Evolutionary conservation across 2,797 vertebrate species (phyloP), one percentile per base, ranked within the genome.

Genomic region (Allobates femoralis): DNA sequence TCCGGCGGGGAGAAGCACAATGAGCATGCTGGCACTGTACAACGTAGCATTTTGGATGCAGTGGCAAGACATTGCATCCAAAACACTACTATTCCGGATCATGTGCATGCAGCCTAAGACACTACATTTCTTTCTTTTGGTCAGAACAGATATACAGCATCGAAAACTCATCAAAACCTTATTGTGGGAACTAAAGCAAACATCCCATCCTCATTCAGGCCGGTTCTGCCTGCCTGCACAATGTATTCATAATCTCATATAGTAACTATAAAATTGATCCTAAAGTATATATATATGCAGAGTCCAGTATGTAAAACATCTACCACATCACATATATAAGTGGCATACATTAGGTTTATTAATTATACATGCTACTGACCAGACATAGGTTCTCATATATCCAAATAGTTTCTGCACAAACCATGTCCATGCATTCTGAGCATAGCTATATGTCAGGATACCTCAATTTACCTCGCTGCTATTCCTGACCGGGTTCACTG

Each of bases 371-470:
- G 41, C 50, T 74, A 6, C 71, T 26, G 41, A 1, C 71, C 71
- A 74, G 71, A 50, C 41, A 7, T 23, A 16, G 71, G 37, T 50
- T 50, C 81, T 75, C 81, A 83, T 62, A 50, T 83, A 46, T 83
- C 67, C 16, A 51, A 18, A 56, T 60, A 41, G 55, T 75, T 58
- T 75, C 82, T 76, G 28, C 37, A 50, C 56, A 77, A 64, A 64
- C 28, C 82, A 62, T 21, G 53, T 67, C 34, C 74, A 55, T 76
- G 46, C 56, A 76, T 84, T 51, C 37, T 76, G 60, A 32, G 34
- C 64, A 56, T 56, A 64, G 34, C 78, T 76, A 51, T 77, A 73
- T 77, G 60, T 86, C 71, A 82, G 55, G 73, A 77, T 69, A 66
- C 79, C 85, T 69, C 30, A 67, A 3, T 75, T 53, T 86, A 81